phyloP scores from a whole-genome alignment of 2,888 invertebrate genomes.

The Drosophila robusta region DNA sequence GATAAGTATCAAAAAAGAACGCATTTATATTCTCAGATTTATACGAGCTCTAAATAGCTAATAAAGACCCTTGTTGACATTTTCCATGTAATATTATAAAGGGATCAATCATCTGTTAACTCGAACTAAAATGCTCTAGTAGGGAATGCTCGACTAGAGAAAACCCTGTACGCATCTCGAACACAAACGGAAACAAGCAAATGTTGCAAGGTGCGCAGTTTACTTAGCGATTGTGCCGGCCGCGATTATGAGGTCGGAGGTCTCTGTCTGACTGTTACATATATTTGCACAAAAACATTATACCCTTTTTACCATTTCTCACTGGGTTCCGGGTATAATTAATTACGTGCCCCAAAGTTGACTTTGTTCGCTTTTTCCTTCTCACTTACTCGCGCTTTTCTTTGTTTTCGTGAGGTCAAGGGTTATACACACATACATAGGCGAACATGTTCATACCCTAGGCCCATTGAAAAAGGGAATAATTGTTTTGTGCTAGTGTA shows the following conservation, averaged over 20 bases:
- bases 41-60: no score
- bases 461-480: neutral
- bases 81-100: no score
- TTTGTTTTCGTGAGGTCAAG: conserved; percentile 55
- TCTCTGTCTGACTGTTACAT: neutral
- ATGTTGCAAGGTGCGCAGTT: no score
- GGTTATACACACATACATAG: conserved; percentile 46
- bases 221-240: no score
- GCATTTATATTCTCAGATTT: no score
- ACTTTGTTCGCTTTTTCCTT: conserved; percentile 5
- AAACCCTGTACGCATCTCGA: no score
- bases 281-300: conserved; percentile 3
- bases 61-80: no score
- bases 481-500: neutral
- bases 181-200: no score
- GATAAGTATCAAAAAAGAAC: no score
- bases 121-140: no score
- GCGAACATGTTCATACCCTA: neutral
- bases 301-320: neutral
- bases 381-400: conserved; percentile 6
- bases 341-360: conserved; percentile 43
- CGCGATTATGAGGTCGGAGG: neutral
- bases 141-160: no score
- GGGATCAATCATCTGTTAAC: no score
- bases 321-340: conserved; percentile 18